These are phyloP conservation scores for Agraylea sexmaculata DNA, from an alignment of 1,140 invertebrate genomes.

Conservation along the genomic window DNA sequence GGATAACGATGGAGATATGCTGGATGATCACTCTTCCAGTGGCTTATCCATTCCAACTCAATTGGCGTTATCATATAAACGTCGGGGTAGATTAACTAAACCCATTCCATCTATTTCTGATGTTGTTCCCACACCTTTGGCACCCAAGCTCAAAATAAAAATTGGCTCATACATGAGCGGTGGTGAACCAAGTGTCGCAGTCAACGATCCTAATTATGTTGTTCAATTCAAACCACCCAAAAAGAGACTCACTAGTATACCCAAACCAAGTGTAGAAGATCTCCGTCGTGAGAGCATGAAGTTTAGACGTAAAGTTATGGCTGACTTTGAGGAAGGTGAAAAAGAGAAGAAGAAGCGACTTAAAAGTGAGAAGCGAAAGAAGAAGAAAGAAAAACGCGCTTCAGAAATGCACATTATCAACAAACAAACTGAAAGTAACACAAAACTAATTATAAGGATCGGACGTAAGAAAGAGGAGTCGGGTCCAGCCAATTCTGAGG, in stretches of 20 bases:
- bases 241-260: constrained; percentile 56
- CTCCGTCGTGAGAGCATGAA: constrained; percentile 77
- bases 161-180: constrained; percentile 41
- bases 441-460: constrained; percentile 51
- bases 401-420: constrained; percentile 47
- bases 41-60: constrained; percentile 16
- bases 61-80: constrained; percentile 34
- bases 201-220: constrained; percentile 38
- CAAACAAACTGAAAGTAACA: constrained; percentile 44
- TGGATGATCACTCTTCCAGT: constrained; percentile 19
- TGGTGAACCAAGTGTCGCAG: constrained; percentile 24
- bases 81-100: constrained; percentile 40
- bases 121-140: constrained; percentile 26
- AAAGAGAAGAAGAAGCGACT: constrained; percentile 44
- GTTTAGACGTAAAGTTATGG: constrained; percentile 69
- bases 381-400: constrained; percentile 49
- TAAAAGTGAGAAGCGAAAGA: constrained; percentile 51
- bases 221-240: constrained; percentile 62
- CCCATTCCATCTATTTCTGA: constrained; percentile 22
- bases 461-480: constrained; percentile 28
- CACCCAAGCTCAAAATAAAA: constrained; percentile 76
- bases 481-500: constrained; percentile 20
- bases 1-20: constrained; percentile 32
- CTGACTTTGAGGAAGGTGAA: constrained; percentile 62
- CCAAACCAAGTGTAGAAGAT: constrained; percentile 60